Percentiles rank a stretch among this genome's conserved stretches.
phyloP scores from a whole-genome alignment of 1,140 invertebrate species.

The Carposina sasakii region DNA sequence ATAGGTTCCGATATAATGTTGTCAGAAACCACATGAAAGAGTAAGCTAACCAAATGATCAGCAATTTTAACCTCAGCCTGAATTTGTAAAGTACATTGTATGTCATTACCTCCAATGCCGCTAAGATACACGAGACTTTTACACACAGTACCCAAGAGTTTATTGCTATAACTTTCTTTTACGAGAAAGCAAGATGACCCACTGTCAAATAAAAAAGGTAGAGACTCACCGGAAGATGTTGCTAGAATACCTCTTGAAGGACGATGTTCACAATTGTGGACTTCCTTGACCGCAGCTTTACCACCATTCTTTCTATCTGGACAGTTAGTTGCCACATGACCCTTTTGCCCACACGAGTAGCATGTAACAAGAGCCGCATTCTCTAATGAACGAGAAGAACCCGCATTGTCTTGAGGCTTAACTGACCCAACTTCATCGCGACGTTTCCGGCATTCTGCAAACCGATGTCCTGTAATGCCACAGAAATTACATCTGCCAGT shows the following conservation, averaged over 20 bases:
- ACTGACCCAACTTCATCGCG: constrained; percentile 2
- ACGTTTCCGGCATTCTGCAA: constrained; percentile 19
- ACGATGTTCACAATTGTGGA: constrained; percentile 22
- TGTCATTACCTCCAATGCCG: constrained; percentile 1
- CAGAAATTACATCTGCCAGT: constrained; percentile 21
- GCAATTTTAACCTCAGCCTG: neutral
- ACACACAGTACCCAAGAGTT: neutral
- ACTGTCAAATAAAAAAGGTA: constrained; percentile 21
- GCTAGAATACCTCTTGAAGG: constrained; percentile 14
- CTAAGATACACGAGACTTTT: neutral
- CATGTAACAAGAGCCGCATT: neutral
- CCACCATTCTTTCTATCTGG: neutral
- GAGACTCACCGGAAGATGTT: constrained; percentile 23
- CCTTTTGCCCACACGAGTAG: neutral
- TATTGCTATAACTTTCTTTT: constrained; percentile 9
- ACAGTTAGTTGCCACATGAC: constrained; percentile 1
- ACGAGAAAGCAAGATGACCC: constrained; percentile 19
- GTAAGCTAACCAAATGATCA: neutral
- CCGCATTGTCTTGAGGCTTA: too few species aligned
- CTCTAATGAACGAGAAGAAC: too few species aligned
- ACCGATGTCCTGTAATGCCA: constrained; percentile 15
- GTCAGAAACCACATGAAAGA: constrained; percentile 5
- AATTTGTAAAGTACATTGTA: neutral
- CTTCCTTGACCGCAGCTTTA: constrained; percentile 14
- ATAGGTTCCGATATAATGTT: constrained; percentile 18